Percentiles rank a stretch among this genome's conserved stretches.
Evolutionary conservation across 2,113 vertebrate genomes (phyloP).

Genomic region (Brienomyrus longianalis): DNA sequence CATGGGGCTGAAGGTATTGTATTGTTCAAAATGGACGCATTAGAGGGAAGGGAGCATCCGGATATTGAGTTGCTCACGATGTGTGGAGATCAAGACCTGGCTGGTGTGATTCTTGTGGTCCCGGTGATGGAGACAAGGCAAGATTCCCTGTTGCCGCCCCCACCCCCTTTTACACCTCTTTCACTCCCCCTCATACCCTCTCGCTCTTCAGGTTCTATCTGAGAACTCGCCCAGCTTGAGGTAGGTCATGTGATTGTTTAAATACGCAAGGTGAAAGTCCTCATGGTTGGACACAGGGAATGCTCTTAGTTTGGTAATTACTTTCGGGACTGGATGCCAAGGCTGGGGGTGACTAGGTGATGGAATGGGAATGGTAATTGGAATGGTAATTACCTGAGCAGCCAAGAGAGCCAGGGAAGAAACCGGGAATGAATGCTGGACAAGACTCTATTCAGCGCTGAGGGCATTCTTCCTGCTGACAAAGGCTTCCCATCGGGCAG

Average conservation of each 20-base stretch:
- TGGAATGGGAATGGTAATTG: slow-evolving; percentile 11
- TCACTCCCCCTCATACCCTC: neutral
- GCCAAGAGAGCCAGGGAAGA: slow-evolving; percentile 29
- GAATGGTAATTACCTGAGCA: slow-evolving; percentile 23
- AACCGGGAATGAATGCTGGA: slow-evolving; percentile 37
- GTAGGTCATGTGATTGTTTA: slow-evolving; percentile 15
- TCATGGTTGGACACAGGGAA: slow-evolving; percentile 24
- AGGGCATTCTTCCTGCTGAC: slow-evolving; percentile 31
- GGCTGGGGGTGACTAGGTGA: neutral
- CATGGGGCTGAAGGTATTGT: neutral
- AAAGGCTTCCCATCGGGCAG: slow-evolving; percentile 31
- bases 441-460: slow-evolving; percentile 22
- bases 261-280: slow-evolving; percentile 12
- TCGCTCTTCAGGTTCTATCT: slow-evolving; percentile 1
- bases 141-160: neutral
- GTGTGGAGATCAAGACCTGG: neutral
- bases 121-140: neutral
- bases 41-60: neutral
- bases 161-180: neutral
- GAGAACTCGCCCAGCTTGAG: neutral
- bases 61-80: neutral
- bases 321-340: slow-evolving; percentile 28
- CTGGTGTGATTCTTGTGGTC: neutral
- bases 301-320: slow-evolving; percentile 37
- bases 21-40: neutral